Evolutionary conservation across 2,797 vertebrate genomes (phyloP).

Genomic region (Epinephelus coioides): DNA sequence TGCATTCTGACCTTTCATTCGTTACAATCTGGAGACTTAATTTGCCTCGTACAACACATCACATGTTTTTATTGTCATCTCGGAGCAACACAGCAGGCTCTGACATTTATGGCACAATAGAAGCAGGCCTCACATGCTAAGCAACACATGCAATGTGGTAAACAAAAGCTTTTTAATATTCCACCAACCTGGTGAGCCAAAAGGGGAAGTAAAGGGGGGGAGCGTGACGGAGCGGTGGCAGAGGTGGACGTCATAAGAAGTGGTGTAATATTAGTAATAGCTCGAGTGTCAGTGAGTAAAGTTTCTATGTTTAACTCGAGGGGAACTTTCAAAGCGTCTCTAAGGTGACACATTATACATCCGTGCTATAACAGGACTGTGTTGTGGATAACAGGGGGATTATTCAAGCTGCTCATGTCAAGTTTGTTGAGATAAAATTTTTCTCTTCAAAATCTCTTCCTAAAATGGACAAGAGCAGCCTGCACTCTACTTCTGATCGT

Average conservation of each 20-base stretch:
- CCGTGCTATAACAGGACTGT: not conserved
- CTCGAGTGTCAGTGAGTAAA: slow-evolving; percentile 28
- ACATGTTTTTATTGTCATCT: not conserved
- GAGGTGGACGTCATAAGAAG: not conserved
- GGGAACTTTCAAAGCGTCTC: slow-evolving; percentile 21
- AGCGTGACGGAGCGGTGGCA: not conserved
- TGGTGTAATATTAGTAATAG: slow-evolving; percentile 43
- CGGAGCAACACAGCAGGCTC: not conserved
- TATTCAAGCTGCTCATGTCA: slow-evolving; percentile 20
- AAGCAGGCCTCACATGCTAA: not conserved
- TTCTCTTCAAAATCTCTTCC: slow-evolving; percentile 38
- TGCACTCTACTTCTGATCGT: slow-evolving; percentile 2
- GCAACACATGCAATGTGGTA: not conserved
- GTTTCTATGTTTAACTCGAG: slow-evolving; percentile 41
- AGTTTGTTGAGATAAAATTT: slow-evolving; percentile 49
- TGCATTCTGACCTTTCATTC: slow-evolving; percentile 2
- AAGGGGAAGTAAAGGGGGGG: slow-evolving; percentile 6
- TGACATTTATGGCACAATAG: not conserved
- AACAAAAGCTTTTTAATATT: slow-evolving; percentile 18
- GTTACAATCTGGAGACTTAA: not conserved
- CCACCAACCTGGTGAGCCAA: not conserved
- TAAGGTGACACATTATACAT: slow-evolving; percentile 20
- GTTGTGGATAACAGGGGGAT: slow-evolving; percentile 21
- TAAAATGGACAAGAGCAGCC: slow-evolving; percentile 58
- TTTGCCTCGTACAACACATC: not conserved